Evolutionary conservation across 2,113 vertebrate species (phyloP).

Genomic region (Erinaceus europaeus): DNA sequence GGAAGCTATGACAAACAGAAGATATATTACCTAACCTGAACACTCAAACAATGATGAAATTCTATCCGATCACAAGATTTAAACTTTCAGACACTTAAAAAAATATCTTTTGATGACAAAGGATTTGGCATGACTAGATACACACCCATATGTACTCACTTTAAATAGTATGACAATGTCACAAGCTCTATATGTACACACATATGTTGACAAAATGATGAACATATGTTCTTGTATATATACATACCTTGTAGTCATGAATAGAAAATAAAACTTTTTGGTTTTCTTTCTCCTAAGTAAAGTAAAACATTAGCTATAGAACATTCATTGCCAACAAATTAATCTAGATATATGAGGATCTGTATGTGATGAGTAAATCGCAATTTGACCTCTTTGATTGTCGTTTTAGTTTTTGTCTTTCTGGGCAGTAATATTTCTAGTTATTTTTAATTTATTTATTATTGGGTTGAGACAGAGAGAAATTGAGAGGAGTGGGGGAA

Average conservation of each 20-base stretch:
- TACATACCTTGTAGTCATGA: not conserved
- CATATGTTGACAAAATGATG: slow-evolving; percentile 43
- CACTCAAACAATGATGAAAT: not conserved
- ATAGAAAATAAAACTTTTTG: not conserved
- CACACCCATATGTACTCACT: slow-evolving; percentile 12
- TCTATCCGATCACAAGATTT: not conserved
- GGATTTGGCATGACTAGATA: not conserved
- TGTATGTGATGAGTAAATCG: not conserved
- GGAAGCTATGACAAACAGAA: not conserved
- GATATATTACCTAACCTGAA: not conserved
- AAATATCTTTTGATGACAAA: slow-evolving; percentile 21
- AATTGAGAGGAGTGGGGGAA: no score
- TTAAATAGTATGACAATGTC: slow-evolving; percentile 39
- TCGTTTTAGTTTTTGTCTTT: slow-evolving; percentile 18
- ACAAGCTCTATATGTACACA: not conserved
- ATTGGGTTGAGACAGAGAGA: no score
- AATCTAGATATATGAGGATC: not conserved
- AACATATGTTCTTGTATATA: slow-evolving; percentile 42
- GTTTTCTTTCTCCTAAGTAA: not conserved
- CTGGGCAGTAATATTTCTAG: not conserved
- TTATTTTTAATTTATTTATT: no score
- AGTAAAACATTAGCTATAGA: not conserved
- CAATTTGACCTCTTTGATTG: not conserved
- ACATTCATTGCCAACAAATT: not conserved
- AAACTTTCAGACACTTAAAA: not conserved